Percentiles rank a stretch among this genome's conserved stretches.
phyloP scores from a whole-genome alignment of 2,797 vertebrate genomes.

The Leptoclinus maculatus region DNA sequence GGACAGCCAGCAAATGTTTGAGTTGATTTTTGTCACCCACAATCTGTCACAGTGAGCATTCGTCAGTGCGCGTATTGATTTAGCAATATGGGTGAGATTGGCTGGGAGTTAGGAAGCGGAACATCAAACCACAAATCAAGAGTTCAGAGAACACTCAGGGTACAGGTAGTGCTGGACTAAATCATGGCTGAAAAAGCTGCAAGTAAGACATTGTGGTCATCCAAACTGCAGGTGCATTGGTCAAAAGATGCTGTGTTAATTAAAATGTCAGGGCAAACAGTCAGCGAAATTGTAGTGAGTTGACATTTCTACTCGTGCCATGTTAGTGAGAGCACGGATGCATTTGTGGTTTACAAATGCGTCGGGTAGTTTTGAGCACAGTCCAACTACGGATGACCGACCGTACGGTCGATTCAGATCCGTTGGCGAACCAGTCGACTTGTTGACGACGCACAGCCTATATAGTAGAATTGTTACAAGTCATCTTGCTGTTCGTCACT shows the following conservation, averaged over 20 bases:
- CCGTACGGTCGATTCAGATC: background rate
- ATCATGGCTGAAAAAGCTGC: constrained; percentile 35
- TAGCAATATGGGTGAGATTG: constrained; percentile 82
- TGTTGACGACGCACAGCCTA: constrained; percentile 14
- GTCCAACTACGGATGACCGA: background rate
- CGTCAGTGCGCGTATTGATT: constrained; percentile 83
- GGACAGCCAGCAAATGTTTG: constrained; percentile 77
- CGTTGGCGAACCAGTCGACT: constrained; percentile 3
- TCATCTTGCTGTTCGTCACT: constrained; percentile 14
- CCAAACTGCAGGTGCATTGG: constrained; percentile 6
- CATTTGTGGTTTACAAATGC: constrained; percentile 8
- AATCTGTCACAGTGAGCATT: constrained; percentile 78
- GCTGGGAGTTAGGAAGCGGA: constrained; percentile 77
- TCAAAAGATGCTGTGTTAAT: constrained; percentile 36
- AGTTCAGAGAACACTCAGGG: constrained; percentile 59
- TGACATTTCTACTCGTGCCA: constrained; percentile 39
- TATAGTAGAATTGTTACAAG: constrained; percentile 30
- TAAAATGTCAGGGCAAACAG: constrained; percentile 35
- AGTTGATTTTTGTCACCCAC: constrained; percentile 79
- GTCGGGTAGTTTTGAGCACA: background rate
- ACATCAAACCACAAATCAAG: constrained; percentile 82
- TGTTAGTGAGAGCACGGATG: constrained; percentile 29
- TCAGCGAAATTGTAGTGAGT: constrained; percentile 20
- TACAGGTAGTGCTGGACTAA: constrained; percentile 52
- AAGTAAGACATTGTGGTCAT: constrained; percentile 2